Evolutionary conservation across 2,113 vertebrate species (phyloP), one percentile per base, ranked within the genome.

Genomic region (Tapirus terrestris): DNA sequence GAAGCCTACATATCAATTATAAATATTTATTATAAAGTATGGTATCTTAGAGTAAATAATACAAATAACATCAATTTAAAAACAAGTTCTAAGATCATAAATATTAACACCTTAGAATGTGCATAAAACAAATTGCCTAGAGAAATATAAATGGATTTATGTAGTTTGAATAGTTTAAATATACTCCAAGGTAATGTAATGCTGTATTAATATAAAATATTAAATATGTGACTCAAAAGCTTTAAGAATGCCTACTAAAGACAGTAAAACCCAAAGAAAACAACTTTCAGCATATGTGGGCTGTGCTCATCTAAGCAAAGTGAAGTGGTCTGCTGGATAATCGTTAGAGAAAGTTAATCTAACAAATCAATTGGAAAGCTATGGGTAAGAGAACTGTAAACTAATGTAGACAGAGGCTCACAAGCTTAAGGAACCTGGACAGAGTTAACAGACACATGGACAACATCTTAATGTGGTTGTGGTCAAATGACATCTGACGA

Each of bases 151-250:
- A 83, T 45, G 18, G 31, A 92, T 86, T 96, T 94, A 36, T 36
- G 56, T 18, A 70, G 39, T 63, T 80, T 79, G 39, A 95, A 93
- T 33, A 91, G n/a, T 79, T 95, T 82, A 96, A 89, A 60, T n/a
- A 86, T 45, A 56, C 45, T 79, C 5, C 5, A 83, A 82, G 21
- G 68, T 87, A 97, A 94, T 56, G 17, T 77, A 72, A 87, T 18
- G 56, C 43, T 75, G 5, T 51, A 23, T 29, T 79, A 76, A 94
- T 76, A 79, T 12, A 58, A 67, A 65, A 67, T 58, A 84, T 84
- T 89, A 81, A 72, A 60, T 14, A 29, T 68, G 75, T 87, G 23
- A 85, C 48, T 73, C 27, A 39, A 81, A 89, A 29, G 45, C 31
- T 81, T 80, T 58, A 65, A 83, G 67, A 91, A 36, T 58, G 23